Base-by-base conservation (phyloP, 2,113 vertebrate genomes). In the Conger conger region DNA sequence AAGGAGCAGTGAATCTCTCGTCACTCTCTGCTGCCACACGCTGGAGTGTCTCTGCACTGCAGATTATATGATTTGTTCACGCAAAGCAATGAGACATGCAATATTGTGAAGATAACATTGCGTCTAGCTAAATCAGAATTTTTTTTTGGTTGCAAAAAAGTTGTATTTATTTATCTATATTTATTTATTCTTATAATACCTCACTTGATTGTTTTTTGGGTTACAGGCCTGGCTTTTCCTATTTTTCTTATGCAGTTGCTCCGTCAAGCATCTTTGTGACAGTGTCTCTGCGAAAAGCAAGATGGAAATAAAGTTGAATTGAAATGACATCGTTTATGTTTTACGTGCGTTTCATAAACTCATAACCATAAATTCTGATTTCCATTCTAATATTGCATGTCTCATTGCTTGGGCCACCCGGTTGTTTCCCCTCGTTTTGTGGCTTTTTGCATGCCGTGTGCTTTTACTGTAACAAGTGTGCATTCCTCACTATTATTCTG, bases 211-310 rank as follows among this genome's bases (percentile, higher is more conserved):
- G 16, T 54, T 54, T 45, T 53, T 42, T 81, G n/a, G 11, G 5
- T 27, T 13, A 13, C 45, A 35, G 50, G 54, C 53, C 45, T 84
- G 45, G 45, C 16, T 38, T 80, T 37, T 8, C 17, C 35, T 27
- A 80, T 79, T 79, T 84, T 77, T 6, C 20, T 84, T 20, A 33
- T 84, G 78, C 16, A 27, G 37, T n/a, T n/a, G n/a, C n/a, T 50
- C 36, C 9, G 40, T 42, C 4, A 42, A 42, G 40, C 45, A 50
- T 50, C 45, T 50, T 50, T 15, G 45, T 50, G 11, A 50, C 45
- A 11, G 45, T 50, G 1, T 50, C 45, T 50, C 7, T 50, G 15
- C 1, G 1, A 50, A 50, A 8, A 50, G 7, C 45, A 13, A 8
- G 1, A 4, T 50, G 11, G 9, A 50, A 50, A 50, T 50, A 50